Base-by-base conservation (phyloP, 1,140 invertebrate genomes). In the Solenopsis fugax region DNA sequence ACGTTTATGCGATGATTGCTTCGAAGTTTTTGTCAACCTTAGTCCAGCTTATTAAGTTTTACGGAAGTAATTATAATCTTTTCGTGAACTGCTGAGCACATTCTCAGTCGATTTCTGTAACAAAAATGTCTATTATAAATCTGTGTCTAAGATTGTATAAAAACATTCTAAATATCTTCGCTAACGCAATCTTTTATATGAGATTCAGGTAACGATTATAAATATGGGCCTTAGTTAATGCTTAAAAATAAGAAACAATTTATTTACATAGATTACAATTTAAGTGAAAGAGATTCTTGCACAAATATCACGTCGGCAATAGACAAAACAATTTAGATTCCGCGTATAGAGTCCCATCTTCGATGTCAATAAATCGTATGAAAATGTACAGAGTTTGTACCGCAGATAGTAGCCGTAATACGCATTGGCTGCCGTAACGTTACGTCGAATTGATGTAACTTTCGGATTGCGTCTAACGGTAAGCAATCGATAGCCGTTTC, bases 231-330 rank as follows among this genome's bases (percentile, higher is more conserved):
- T 2, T 41, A 9, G 29, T 56, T 58, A 45, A 9, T 73, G 21
- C 37, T 62, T 34, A 16, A 2, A 50, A 34, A 65, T 41, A 24
- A 34, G 7, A 65, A 2, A 34, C n/a, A 65, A 65, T 65, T 65
- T 78, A 24, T 65, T 37, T 34, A 52, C 21, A 24, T 52, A 65
- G 18, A 64, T 78, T 78, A 7, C 24, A 24, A 21, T 24, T 16
- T 54, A 21, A 13, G 37, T 0, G 16, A 50, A 12, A 18, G 13
- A 24, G 18, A 48, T 77, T 64, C 12, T 16, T 29, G 37, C 50
- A 24, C 37, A 71, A 81, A 81, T 67, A 81, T 81, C 77, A 80
- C 62, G 48, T 80, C 64, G 13, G 34, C 48, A 24, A 81, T 69
- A 24, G 9, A 24, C 3, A 13, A 45, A 62, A 45, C 45, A 37